Conservation (phyloP, 2,113 vertebrate species). For the Lanius ludovicianus region DNA sequence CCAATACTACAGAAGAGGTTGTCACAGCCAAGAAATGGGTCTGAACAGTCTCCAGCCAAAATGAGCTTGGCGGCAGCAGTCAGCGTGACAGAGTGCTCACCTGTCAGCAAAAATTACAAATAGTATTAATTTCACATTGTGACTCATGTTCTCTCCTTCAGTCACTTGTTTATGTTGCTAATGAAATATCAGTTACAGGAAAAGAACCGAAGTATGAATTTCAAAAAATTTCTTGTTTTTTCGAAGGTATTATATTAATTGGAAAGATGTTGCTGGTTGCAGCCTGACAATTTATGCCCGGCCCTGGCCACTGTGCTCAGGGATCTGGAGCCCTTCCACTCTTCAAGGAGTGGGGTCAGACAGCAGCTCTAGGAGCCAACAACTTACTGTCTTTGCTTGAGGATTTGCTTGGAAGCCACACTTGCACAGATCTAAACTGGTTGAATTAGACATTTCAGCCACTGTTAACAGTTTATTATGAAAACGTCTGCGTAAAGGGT, state of each 20-base stretch:
- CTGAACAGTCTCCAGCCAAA: neutral
- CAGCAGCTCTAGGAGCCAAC: neutral
- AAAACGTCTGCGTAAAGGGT: rapidly evolving
- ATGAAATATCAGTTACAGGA: neutral
- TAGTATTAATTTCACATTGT: neutral
- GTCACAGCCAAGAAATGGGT: neutral
- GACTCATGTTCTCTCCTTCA: neutral
- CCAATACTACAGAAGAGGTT: neutral
- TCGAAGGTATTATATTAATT: neutral
- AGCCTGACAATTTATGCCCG: neutral
- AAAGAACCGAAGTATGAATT: neutral
- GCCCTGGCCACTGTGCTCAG: neutral
- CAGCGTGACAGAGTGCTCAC: rapidly evolving
- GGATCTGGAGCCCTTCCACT: neutral
- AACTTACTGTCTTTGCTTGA: neutral
- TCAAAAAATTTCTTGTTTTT: neutral
- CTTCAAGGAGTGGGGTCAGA: neutral
- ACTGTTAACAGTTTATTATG: neutral
- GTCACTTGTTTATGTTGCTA: neutral
- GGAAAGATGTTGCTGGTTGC: neutral
- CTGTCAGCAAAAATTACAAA: neutral
- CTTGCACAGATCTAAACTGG: neutral
- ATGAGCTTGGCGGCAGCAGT: neutral
- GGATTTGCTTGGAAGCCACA: neutral
- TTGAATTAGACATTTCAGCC: neutral